Percentiles rank a stretch among this genome's conserved stretches.
These are phyloP conservation scores for Aphelocoma californica DNA, from an alignment of 2,797 vertebrate genomes.

Conservation along the genomic window DNA sequence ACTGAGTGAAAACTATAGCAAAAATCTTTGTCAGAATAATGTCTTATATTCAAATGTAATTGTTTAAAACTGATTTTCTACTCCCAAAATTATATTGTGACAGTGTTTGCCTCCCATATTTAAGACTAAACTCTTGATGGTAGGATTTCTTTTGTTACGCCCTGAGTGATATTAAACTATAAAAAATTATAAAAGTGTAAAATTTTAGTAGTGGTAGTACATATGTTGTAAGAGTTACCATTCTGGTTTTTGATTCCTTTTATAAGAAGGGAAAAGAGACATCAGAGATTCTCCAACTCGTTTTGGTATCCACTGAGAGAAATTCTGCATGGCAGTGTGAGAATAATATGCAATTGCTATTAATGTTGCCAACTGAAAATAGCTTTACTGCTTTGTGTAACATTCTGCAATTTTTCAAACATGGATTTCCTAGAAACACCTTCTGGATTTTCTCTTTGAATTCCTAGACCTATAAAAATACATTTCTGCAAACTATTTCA, in stretches of 20 bases:
- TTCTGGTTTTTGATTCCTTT: background rate
- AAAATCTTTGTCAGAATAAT: background rate
- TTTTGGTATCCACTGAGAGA: background rate
- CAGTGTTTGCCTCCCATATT: background rate
- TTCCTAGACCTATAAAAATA: background rate
- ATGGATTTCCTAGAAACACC: background rate
- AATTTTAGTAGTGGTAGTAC: background rate
- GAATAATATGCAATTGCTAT: background rate
- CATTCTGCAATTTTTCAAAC: background rate
- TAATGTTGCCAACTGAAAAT: background rate
- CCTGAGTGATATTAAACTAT: background rate
- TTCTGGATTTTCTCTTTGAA: background rate
- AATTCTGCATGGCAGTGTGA: background rate
- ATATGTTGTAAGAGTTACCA: background rate
- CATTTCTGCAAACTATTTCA: background rate
- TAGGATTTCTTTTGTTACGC: background rate
- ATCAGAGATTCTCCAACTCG: background rate
- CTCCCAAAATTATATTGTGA: background rate
- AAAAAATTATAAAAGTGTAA: background rate
- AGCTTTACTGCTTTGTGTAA: background rate
- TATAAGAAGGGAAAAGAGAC: background rate
- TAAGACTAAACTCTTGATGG: background rate
- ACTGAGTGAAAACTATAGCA: constrained; percentile 4
- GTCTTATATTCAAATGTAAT: background rate
- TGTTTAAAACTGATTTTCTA: background rate